Evolutionary conservation across 2,113 vertebrate genomes (phyloP).

Genomic region (Hylia prasina): DNA sequence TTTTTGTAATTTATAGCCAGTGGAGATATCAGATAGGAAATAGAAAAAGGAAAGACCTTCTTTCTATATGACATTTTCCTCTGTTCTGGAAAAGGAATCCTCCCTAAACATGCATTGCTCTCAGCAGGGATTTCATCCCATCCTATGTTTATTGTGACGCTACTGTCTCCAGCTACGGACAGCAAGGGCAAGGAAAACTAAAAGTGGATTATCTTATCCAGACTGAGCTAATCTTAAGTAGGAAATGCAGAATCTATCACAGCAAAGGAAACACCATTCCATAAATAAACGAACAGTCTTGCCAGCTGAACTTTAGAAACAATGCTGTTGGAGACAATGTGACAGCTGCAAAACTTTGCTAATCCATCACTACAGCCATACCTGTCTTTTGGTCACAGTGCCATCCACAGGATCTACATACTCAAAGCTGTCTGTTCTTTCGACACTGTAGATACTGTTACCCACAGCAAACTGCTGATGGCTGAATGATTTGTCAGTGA

Average conservation of each 20-base stretch:
- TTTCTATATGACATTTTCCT: neutral
- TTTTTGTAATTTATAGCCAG: neutral
- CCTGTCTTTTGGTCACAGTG: constrained; percentile 94
- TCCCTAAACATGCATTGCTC: neutral
- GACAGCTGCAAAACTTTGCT: neutral
- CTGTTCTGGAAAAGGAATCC: neutral
- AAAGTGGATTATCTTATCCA: neutral
- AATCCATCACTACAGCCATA: constrained; percentile 54
- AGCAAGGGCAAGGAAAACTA: neutral
- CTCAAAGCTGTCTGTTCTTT: constrained; percentile 93
- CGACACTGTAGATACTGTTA: constrained; percentile 87
- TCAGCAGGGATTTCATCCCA: neutral
- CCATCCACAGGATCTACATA: constrained; percentile 98
- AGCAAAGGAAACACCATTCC: neutral
- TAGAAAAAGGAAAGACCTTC: neutral
- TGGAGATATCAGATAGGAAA: neutral
- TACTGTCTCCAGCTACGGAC: neutral
- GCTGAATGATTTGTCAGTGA: constrained; percentile 89
- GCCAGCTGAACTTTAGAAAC: neutral
- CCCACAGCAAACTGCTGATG: constrained; percentile 97
- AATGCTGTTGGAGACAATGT: neutral
- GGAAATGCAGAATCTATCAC: neutral
- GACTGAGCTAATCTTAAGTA: neutral
- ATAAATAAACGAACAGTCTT: neutral
- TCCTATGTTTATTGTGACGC: neutral